These are phyloP conservation scores for Peromyscus nudipes DNA, from an alignment of 2,797 vertebrate genomes.

Conservation along the genomic window DNA sequence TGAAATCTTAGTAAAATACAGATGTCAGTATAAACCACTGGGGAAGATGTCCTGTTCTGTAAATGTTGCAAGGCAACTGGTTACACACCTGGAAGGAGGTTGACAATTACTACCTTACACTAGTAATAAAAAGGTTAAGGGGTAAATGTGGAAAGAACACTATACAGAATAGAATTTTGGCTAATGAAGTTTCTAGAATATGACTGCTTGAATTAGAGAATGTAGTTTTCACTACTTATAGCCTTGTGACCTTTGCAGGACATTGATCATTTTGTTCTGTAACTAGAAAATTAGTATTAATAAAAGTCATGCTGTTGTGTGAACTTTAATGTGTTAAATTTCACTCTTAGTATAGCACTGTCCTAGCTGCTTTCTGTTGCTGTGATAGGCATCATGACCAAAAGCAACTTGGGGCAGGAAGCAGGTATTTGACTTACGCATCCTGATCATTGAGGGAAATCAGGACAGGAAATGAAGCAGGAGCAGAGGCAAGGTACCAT, in stretches of 20 bases:
- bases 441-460: not conserved
- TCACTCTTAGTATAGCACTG: not conserved
- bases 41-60: not conserved
- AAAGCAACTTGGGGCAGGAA: not conserved
- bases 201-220: not conserved
- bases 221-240: not conserved
- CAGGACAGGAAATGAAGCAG: not conserved
- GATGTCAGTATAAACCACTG: not conserved
- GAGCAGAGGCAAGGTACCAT: not conserved
- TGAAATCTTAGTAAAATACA: constrained; percentile 19
- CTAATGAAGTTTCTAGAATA: not conserved
- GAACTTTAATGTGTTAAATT: not conserved
- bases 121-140: not conserved
- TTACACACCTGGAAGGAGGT: not conserved
- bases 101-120: not conserved
- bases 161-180: not conserved
- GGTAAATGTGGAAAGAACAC: not conserved
- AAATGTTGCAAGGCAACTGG: not conserved
- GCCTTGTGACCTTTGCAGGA: not conserved
- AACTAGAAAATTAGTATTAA: not conserved
- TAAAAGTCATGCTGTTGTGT: not conserved
- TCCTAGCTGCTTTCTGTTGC: not conserved
- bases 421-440: not conserved
- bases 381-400: not conserved
- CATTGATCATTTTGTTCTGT: not conserved